Evolutionary conservation across 2,113 vertebrate species (phyloP).

Genomic region (Gobio gobio): DNA sequence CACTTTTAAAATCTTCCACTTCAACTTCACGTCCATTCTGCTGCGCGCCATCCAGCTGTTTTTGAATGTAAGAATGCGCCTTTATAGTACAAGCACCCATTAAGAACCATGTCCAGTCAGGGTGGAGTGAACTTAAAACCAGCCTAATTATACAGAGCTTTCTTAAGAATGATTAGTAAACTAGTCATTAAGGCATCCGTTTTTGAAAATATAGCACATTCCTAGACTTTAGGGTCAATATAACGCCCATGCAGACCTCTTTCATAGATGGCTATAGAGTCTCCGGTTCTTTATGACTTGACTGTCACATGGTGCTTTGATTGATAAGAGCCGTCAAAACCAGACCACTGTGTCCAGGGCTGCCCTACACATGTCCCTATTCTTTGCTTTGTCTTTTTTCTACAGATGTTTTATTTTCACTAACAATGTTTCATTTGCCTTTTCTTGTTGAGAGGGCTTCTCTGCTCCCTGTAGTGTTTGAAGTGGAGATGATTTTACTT

Average conservation of each 20-base stretch:
- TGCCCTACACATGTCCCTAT: not conserved
- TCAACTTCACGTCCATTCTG: not conserved
- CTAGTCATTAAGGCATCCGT: no score
- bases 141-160: no score
- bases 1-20: not conserved
- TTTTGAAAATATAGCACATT: not conserved
- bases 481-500: conserved; percentile 46
- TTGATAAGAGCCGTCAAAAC: not conserved
- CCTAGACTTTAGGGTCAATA: not conserved
- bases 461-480: conserved; percentile 28
- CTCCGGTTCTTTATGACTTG: not conserved
- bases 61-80: not conserved
- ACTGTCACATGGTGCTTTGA: not conserved
- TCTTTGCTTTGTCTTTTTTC: conserved; percentile 16
- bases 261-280: not conserved
- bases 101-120: not conserved
- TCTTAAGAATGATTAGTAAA: no score
- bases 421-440: conserved; percentile 7
- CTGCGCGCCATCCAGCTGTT: not conserved
- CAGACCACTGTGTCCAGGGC: not conserved
- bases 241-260: not conserved
- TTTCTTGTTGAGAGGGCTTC: conserved; percentile 12
- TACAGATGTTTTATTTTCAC: not conserved
- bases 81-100: not conserved
- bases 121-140: not conserved